These are phyloP conservation scores for Melanerpes formicivorus DNA, from an alignment of 2,113 vertebrate genomes.

Conservation along the genomic window DNA sequence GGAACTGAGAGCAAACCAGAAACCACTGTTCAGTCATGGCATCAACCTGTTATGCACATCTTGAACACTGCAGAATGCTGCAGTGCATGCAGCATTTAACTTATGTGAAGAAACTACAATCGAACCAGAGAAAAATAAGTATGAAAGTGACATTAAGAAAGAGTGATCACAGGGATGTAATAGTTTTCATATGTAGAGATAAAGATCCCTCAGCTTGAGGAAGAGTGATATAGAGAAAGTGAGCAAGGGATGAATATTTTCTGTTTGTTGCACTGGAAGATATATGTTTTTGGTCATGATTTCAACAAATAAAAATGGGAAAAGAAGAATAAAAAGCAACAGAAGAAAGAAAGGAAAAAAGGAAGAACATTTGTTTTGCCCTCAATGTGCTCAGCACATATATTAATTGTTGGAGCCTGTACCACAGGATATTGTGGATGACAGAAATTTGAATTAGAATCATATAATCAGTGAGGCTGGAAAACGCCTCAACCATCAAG, in stretches of 20 bases:
- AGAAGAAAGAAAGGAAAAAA: rapidly evolving
- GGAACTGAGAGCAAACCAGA: not conserved
- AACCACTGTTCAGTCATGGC: not conserved
- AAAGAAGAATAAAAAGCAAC: too few species aligned
- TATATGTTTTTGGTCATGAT: not conserved
- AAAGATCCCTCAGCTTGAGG: not conserved
- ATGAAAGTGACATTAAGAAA: not conserved
- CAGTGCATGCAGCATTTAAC: not conserved
- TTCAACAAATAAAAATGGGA: not conserved
- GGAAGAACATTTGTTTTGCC: not conserved
- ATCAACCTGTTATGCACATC: not conserved
- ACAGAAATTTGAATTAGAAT: not conserved
- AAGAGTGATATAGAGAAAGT: not conserved
- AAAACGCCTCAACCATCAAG: too few species aligned
- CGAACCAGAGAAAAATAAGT: not conserved
- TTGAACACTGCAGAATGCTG: not conserved
- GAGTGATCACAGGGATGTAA: not conserved
- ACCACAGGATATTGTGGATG: not conserved
- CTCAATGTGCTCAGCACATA: not conserved
- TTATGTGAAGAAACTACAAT: not conserved
- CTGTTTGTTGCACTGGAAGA: not conserved
- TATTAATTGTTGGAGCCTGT: not conserved
- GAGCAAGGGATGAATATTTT: not conserved
- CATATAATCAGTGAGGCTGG: too few species aligned
- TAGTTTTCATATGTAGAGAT: not conserved